Evolutionary conservation across 2,797 vertebrate species (phyloP), one percentile per base, ranked within the genome.

Genomic region (Selene dorsalis): DNA sequence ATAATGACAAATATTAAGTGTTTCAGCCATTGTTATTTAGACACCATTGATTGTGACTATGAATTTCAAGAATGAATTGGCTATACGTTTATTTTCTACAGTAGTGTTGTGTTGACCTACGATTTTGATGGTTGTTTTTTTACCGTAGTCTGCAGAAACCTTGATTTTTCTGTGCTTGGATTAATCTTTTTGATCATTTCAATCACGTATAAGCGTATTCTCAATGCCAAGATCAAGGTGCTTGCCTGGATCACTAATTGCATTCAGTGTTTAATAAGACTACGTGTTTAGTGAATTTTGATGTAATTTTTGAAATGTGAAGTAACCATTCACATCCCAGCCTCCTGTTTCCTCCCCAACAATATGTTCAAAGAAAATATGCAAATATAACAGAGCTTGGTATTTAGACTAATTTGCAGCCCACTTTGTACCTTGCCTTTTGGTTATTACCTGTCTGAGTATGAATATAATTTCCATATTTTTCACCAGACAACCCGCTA

Each of bases 401-500:
- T 80, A 75, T 88, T 90, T 52, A 45, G 70, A 69, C 77, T 87
- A 71, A 93, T 91, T 90, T 87, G 77, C 73, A 69, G 74, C 77
- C 73, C 62, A 58, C 77, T 87, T 87, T 85, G 75, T 83, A 71
- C 80, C 70, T 82, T 87, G 45, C 75, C 38, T 86, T 90, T 89
- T 80, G 77, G 75, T 89, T 90, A 88, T 90, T 89, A 85, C 79
- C 82, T 89, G 76, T 82, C 87, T 80, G 75, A 82, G 74, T 58
- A 77, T 89, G 83, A 89, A 92, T 91, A 86, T 81, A 2, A 91
- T 92, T 91, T 88, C 78, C 87, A 91, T 89, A 89, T 87, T 90
- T 93, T 89, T 82, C 63, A 70, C 80, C 77, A 81, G 56, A 83
- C 75, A 73, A 82, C 35, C 63, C 1, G 6, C 76, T 84, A 86